phyloP scores from a whole-genome alignment of 2,797 vertebrate genomes.

The Cyclopterus lumpus region DNA sequence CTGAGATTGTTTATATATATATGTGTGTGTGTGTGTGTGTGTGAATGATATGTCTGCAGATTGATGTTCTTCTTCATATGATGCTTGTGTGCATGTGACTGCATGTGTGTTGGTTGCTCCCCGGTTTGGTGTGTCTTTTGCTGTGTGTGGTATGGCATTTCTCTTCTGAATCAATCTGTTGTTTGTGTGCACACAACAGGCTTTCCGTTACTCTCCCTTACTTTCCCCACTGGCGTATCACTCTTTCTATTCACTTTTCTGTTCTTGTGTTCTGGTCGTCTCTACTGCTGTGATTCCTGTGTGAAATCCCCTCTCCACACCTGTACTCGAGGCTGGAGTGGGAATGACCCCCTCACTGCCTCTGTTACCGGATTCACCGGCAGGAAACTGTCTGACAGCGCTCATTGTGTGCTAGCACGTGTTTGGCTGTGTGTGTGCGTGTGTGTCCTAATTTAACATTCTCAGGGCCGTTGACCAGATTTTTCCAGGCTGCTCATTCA shows the following conservation, averaged over 20 bases:
- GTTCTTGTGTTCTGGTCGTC: slow-evolving; percentile 3
- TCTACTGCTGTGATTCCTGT: slow-evolving; percentile 12
- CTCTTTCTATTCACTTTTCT: slow-evolving; percentile 22
- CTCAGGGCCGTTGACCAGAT: slow-evolving; percentile 25
- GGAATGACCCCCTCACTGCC: slow-evolving; percentile 10
- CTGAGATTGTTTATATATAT: neutral
- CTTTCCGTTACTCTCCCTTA: slow-evolving; percentile 54
- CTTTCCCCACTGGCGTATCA: slow-evolving; percentile 23
- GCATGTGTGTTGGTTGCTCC: slow-evolving; percentile 53
- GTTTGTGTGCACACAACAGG: slow-evolving; percentile 67
- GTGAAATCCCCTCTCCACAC: slow-evolving; percentile 8
- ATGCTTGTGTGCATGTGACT: slow-evolving; percentile 43
- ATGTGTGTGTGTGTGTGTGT: neutral
- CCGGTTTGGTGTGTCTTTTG: slow-evolving; percentile 49
- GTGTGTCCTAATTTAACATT: slow-evolving; percentile 50
- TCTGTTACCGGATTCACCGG: slow-evolving; percentile 39
- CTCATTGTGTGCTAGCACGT: slow-evolving; percentile 35
- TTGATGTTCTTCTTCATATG: slow-evolving; percentile 1
- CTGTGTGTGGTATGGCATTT: slow-evolving; percentile 46
- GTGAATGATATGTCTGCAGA: neutral
- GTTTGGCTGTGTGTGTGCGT: slow-evolving; percentile 23
- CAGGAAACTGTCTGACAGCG: slow-evolving; percentile 30
- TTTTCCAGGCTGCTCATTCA: slow-evolving; percentile 38
- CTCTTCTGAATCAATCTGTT: slow-evolving; percentile 72
- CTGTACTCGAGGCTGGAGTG: slow-evolving; percentile 22